Conservation (phyloP, 2,888 invertebrate species). For the Heliconius ismenius region DNA sequence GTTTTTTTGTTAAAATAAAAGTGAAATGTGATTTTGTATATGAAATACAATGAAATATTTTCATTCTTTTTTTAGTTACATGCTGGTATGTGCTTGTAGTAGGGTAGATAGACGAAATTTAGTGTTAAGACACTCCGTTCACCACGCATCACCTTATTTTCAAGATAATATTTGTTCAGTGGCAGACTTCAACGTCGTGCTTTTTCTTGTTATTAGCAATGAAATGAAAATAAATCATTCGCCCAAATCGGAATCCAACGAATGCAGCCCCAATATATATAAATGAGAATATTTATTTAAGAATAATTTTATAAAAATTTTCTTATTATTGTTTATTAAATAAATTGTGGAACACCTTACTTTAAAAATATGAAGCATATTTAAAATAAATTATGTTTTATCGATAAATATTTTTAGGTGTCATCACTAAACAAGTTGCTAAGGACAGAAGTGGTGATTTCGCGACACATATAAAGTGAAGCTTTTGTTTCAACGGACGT, state of each 20-base stretch:
- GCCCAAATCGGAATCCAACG: background rate
- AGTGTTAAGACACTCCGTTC: background rate
- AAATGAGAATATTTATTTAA: background rate
- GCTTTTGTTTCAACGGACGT: conserved; percentile 37
- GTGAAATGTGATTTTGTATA: background rate
- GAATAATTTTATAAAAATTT: background rate
- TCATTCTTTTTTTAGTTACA: background rate
- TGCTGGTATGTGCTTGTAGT: background rate
- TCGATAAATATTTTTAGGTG: conserved; percentile 28
- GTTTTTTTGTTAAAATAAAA: background rate
- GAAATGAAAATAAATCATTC: background rate
- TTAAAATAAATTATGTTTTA: background rate
- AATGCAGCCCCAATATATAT: background rate
- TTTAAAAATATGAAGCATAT: too few relatives aligned
- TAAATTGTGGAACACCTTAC: background rate
- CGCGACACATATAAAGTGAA: conserved; percentile 44
- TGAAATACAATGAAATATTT: background rate
- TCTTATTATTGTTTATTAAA: background rate
- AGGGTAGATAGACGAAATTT: background rate
- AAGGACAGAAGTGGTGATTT: conserved; percentile 47
- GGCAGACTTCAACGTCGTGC: background rate
- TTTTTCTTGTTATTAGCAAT: too few relatives aligned
- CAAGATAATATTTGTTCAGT: background rate
- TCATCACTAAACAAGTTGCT: conserved; percentile 43
- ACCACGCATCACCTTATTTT: background rate